These are phyloP conservation scores for Ceraclea dissimilis DNA, from an alignment of 2,888 invertebrate genomes.

Conservation along the genomic window DNA sequence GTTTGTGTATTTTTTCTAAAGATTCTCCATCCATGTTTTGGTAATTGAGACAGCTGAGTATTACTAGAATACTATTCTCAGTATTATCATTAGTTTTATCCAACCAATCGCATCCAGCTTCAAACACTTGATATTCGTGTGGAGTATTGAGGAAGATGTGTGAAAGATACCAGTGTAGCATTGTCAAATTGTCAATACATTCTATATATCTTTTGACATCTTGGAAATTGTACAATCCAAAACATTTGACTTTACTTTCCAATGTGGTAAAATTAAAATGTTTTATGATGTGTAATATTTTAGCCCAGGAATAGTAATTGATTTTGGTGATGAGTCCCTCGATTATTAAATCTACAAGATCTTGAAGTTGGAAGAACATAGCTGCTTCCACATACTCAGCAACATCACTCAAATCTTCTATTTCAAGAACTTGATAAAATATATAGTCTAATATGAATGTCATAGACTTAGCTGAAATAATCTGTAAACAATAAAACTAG, in stretches of 20 bases:
- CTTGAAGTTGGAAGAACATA: constrained; percentile 37
- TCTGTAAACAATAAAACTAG: constrained; percentile 36
- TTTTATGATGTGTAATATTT: constrained; percentile 17
- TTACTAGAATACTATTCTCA: constrained; percentile 13
- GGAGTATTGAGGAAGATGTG: constrained; percentile 30
- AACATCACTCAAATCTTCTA: constrained; percentile 30
- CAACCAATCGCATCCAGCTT: constrained; percentile 35
- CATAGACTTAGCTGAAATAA: constrained; percentile 34
- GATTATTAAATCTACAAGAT: constrained; percentile 30
- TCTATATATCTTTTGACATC: constrained; percentile 31
- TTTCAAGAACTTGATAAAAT: constrained; percentile 28
- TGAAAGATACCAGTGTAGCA: constrained; percentile 34
- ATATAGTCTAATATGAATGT: constrained; percentile 33
- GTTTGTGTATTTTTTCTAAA: constrained; percentile 8
- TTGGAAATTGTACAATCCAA: constrained; percentile 32
- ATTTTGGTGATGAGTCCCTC: constrained; percentile 19
- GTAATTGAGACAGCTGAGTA: constrained; percentile 20
- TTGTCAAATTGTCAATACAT: constrained; percentile 30
- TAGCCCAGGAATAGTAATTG: constrained; percentile 11
- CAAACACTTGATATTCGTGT: constrained; percentile 34
- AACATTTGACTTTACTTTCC: constrained; percentile 14
- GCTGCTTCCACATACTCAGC: constrained; percentile 34
- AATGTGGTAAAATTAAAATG: constrained; percentile 7
- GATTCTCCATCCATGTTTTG: constrained; percentile 7
- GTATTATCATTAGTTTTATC: constrained; percentile 26